Evolutionary conservation across 2,113 vertebrate genomes (phyloP).

Genomic region (Porphyrio hochstetteri): DNA sequence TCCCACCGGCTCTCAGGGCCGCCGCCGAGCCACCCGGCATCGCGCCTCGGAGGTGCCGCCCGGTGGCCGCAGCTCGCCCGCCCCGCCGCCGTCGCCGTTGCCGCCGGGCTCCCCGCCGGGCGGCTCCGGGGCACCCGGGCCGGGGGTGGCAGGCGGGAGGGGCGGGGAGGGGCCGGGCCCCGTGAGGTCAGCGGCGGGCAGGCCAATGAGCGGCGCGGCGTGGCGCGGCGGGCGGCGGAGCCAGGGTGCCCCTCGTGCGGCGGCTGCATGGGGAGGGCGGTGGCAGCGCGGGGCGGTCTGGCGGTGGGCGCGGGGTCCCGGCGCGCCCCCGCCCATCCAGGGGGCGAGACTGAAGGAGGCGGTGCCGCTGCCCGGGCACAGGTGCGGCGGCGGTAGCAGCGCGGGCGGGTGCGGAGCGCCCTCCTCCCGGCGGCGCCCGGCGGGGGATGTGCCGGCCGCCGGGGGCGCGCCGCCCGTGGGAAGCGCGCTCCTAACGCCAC

Average conservation of each 20-base stretch:
- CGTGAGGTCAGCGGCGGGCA: conserved; percentile 28
- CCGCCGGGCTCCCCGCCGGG: too few species aligned
- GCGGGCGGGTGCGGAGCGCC: background rate
- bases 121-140: background rate
- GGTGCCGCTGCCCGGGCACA: background rate
- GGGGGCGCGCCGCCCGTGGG: conserved; percentile 13
- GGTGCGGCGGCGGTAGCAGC: background rate
- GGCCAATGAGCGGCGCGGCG: conserved; percentile 15
- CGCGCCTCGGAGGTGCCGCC: background rate
- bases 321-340: background rate
- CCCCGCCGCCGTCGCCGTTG: too few species aligned
- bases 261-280: background rate
- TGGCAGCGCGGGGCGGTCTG: background rate
- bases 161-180: background rate
- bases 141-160: background rate
- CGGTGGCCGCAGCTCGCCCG: background rate
- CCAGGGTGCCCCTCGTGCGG: background rate
- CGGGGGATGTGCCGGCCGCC: background rate
- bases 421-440: background rate
- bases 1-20: background rate
- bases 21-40: background rate
- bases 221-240: background rate
- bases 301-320: background rate
- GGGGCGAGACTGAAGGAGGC: background rate
- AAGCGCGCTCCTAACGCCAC: conserved; percentile 34